Evolutionary conservation across 2,797 vertebrate species (phyloP), one percentile per base, ranked within the genome.

Genomic region (Rhinella marina): DNA sequence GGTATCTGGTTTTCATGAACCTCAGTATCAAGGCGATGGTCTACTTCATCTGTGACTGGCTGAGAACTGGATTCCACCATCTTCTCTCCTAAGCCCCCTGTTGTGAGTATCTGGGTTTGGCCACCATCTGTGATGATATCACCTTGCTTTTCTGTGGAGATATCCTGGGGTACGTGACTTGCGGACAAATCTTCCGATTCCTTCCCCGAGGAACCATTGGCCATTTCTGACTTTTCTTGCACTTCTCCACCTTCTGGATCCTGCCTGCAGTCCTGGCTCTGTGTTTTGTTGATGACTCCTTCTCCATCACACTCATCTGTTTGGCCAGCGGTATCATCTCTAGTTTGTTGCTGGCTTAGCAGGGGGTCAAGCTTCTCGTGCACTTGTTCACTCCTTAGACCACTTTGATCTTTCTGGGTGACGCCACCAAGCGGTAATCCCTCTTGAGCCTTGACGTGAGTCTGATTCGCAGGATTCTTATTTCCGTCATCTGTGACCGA

Each of bases 41-140:
- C 73, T 2, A 16, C 73, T 32, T 16, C 89, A 83, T 93, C 92
- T 0, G 88, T 94, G 77, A 95, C 54, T 0, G 94, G 95, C 56
- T 93, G 94, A 1, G 97, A 98, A 10, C 91, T 92, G 0, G 96
- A 96, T 88, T 97, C 95, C 5, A 97, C 91, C 89, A 98, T 96
- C 90, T 97, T 99, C 59, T 97, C 94, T 29, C 91, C 93, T 72
- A 97, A 91, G 73, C 56, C 0, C 1, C 81, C 48, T 41, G 23
- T 5, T 2, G 76, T 70, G 0, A 16, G 2, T 0, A 0, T 11
- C 10, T 8, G 1, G 50, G 27, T 29, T 5, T 0, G 0, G 7
- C 23, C 70, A 2, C 88, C 78, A 0, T 93, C 92, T 8, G 90
- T 5, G 23, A 97, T 90, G 90, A 96, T 91, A 4, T 92, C 96